A percentile compares a stretch with the other conserved stretches of the same genome.
phyloP scores from a whole-genome alignment of 2,113 vertebrate genomes.

The Thalassarche chlororhynchos region DNA sequence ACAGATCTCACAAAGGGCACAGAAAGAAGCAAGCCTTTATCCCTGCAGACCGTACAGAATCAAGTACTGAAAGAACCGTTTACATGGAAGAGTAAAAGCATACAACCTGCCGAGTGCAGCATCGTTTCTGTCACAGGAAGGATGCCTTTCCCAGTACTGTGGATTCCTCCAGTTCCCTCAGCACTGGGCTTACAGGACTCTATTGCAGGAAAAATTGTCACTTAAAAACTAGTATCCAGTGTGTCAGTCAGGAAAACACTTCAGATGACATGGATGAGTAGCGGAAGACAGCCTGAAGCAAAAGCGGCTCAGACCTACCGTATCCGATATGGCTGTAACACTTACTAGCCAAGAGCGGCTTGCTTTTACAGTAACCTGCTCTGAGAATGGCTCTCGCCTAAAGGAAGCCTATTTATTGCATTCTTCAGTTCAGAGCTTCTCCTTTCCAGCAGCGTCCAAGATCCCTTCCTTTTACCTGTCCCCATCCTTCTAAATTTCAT shows the following conservation, averaged over 20 bases:
- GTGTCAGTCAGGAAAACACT: not conserved
- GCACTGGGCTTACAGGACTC: not conserved
- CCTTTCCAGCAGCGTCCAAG: not conserved
- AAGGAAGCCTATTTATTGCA: not conserved
- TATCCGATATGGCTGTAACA: not conserved
- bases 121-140: not conserved
- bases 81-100: not conserved
- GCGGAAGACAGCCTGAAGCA: not conserved
- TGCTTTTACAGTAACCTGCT: not conserved
- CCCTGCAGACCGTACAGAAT: not conserved
- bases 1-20: not conserved
- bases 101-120: fast-evolving
- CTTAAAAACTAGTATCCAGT: not conserved
- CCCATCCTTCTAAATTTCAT: not conserved
- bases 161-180: not conserved
- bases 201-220: not conserved
- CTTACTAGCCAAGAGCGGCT: not conserved
- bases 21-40: constrained; percentile 4
- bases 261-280: not conserved
- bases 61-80: not conserved
- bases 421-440: not conserved
- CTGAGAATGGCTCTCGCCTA: not conserved
- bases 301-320: not conserved
- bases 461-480: not conserved
- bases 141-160: not conserved